These are phyloP conservation scores for Mesoclemmys tuberculata DNA, from an alignment of 2,113 vertebrate species.

Conservation along the genomic window DNA sequence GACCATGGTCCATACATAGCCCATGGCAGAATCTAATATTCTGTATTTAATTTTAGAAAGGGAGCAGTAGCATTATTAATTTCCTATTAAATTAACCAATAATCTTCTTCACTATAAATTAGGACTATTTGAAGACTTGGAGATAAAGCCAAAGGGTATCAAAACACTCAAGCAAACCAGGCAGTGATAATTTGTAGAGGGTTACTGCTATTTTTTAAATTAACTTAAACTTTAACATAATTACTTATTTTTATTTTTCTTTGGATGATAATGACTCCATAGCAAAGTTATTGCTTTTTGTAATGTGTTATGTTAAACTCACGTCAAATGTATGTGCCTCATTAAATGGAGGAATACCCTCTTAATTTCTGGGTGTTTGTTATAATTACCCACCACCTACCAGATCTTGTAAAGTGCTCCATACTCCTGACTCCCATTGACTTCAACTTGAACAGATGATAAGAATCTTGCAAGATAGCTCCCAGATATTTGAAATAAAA, in stretches of 20 bases:
- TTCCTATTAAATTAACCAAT: slow-evolving; percentile 40
- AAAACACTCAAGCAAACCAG: neutral
- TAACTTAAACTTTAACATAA: neutral
- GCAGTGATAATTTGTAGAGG: neutral
- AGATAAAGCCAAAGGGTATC: neutral
- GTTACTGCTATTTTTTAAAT: neutral
- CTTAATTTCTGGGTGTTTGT: neutral
- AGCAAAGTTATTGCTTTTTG: neutral
- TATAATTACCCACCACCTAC: neutral
- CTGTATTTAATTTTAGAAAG: neutral
- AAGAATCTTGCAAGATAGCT: neutral
- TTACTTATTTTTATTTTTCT: neutral
- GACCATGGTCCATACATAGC: neutral
- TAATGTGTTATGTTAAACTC: neutral
- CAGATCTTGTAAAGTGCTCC: neutral
- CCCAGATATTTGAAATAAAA: neutral
- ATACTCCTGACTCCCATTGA: neutral
- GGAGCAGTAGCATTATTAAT: neutral
- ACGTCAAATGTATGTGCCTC: neutral
- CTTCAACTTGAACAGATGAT: neutral
- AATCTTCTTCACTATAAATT: neutral
- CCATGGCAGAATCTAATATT: neutral
- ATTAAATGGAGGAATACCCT: neutral
- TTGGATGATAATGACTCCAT: too few relatives aligned
- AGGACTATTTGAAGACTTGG: neutral